These are phyloP conservation scores for Diaperis boleti DNA, from an alignment of 2,888 invertebrate species.

Conservation along the genomic window DNA sequence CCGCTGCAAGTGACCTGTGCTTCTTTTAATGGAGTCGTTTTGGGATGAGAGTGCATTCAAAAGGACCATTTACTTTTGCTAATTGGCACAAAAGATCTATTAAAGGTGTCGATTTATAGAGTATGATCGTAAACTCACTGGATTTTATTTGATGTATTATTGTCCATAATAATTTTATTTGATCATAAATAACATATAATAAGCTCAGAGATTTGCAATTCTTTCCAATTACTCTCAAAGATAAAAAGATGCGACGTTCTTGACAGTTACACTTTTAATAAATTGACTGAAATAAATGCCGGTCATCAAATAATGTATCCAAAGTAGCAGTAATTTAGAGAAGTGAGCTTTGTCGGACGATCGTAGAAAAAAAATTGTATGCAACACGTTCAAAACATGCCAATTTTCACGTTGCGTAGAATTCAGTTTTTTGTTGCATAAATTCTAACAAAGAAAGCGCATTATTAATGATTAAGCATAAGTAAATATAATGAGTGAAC, in stretches of 20 bases:
- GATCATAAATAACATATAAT: background rate
- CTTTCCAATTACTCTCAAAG: background rate
- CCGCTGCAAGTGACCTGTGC: constrained; percentile 36
- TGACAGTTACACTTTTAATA: background rate
- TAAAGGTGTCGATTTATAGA: background rate
- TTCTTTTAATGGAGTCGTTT: constrained; percentile 28
- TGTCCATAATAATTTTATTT: constrained; percentile 1
- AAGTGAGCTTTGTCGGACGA: no score
- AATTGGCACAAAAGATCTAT: constrained; percentile 10
- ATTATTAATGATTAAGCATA: no score
- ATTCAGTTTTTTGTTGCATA: no score
- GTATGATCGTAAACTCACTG: background rate
- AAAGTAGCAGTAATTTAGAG: no score
- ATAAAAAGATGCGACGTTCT: background rate
- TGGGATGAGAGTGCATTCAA: background rate
- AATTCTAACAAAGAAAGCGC: no score
- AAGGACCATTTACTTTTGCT: constrained; percentile 19
- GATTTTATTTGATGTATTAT: background rate
- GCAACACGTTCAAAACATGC: no score
- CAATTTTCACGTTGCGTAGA: no score
- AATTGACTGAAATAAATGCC: no score
- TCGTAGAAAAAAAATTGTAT: no score
- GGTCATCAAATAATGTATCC: no score
- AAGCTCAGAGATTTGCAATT: background rate
- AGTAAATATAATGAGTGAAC: no score